Evolutionary conservation across 2,113 vertebrate genomes (phyloP).

Genomic region (Nesospiza acunhae): DNA sequence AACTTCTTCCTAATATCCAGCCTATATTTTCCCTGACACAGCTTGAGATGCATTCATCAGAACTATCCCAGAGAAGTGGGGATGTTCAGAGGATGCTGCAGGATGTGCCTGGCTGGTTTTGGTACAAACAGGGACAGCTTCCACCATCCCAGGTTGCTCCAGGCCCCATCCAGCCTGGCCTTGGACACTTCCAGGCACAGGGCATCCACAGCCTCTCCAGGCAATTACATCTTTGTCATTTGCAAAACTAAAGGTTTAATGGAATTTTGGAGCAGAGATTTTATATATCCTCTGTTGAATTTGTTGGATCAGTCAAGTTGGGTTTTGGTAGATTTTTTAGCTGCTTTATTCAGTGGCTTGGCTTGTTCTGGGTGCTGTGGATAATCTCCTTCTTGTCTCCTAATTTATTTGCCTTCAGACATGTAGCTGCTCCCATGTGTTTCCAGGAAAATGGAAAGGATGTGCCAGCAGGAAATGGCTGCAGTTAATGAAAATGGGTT

Average conservation of each 20-base stretch:
- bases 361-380: background rate
- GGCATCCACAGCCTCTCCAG: background rate
- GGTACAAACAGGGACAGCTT: background rate
- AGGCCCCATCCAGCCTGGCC: background rate
- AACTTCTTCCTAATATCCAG: background rate
- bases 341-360: background rate
- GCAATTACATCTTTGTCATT: no score
- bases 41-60: rapidly evolving
- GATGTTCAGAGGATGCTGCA: background rate
- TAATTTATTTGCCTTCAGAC: background rate
- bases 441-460: background rate
- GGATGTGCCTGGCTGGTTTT: background rate
- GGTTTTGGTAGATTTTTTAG: background rate
- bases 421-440: rapidly evolving
- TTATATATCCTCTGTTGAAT: background rate
- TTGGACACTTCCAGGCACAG: rapidly evolving
- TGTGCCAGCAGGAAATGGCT: background rate
- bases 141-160: background rate
- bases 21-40: background rate
- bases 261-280: background rate
- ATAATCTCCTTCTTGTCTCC: background rate
- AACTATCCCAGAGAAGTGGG: no score
- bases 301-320: background rate
- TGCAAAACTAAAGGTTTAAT: background rate
- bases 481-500: background rate